Evolutionary conservation across 1,140 invertebrate species (phyloP).

Genomic region (Antheraea pernyi): DNA sequence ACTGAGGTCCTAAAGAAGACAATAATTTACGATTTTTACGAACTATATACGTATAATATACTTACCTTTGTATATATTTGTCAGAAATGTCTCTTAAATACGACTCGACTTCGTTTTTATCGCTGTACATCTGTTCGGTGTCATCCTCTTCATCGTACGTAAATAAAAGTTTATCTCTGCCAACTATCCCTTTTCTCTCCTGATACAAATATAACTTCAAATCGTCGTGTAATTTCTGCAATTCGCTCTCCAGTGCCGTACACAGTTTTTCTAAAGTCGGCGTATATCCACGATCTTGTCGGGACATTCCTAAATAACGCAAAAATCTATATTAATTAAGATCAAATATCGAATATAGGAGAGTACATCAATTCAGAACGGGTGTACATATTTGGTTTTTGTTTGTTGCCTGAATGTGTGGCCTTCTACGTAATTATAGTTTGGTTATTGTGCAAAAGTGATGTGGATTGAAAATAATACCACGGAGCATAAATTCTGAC

Average conservation of each 20-base stretch:
- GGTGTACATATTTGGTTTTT: too few species aligned
- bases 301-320: slow-evolving; percentile 80
- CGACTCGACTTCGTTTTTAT: slow-evolving; percentile 76
- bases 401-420: too few species aligned
- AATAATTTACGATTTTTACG: too few species aligned
- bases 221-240: slow-evolving; percentile 85
- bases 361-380: too few species aligned
- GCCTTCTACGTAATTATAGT: too few species aligned
- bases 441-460: too few species aligned
- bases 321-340: too few species aligned
- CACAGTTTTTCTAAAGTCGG: slow-evolving; percentile 86
- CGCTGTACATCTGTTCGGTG: slow-evolving; percentile 64
- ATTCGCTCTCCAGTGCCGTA: slow-evolving; percentile 82
- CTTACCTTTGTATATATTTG: slow-evolving; percentile 68
- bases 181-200: slow-evolving; percentile 33
- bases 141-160: slow-evolving; percentile 59
- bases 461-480: too few species aligned
- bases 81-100: slow-evolving; percentile 77
- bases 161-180: slow-evolving; percentile 42
- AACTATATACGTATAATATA: background rate
- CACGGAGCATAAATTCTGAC: too few species aligned
- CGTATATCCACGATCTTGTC: slow-evolving; percentile 90
- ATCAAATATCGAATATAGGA: too few species aligned
- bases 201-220: slow-evolving; percentile 82
- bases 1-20: too few species aligned